Percentiles rank a stretch among this genome's conserved stretches.
These are phyloP conservation scores for Halcyon chelicuti DNA, from an alignment of 2,797 vertebrate species.

Conservation along the genomic window DNA sequence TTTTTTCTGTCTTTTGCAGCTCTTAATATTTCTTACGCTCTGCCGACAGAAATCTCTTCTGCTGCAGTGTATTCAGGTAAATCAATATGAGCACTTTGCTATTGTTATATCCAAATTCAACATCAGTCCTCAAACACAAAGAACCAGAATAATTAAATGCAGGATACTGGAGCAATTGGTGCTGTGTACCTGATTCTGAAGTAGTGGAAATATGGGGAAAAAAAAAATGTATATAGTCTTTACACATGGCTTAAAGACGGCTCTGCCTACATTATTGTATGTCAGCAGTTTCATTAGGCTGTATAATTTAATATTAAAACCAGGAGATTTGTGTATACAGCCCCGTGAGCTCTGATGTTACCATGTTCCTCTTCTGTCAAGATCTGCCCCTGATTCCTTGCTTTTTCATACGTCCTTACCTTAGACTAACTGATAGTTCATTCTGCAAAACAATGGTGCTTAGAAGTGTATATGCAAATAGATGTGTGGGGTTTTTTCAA, in stretches of 20 bases:
- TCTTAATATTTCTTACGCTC: not conserved
- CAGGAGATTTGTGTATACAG: not conserved
- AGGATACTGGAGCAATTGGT: rapidly evolving
- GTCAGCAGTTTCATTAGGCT: not conserved
- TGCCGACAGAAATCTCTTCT: not conserved
- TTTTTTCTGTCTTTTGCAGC: not conserved
- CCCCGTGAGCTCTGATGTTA: not conserved
- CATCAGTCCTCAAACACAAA: not conserved
- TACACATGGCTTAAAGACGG: not conserved
- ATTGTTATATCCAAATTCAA: not conserved
- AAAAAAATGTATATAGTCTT: too few relatives aligned
- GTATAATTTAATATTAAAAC: not conserved
- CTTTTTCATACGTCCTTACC: not conserved
- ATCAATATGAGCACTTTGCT: not conserved
- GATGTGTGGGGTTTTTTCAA: not conserved
- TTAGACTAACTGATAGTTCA: not conserved
- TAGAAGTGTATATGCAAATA: not conserved
- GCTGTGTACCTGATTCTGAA: not conserved
- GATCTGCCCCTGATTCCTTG: not conserved
- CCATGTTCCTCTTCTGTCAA: not conserved
- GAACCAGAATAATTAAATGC: not conserved
- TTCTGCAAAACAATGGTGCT: not conserved
- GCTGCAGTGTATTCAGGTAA: not conserved
- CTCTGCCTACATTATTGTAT: not conserved
- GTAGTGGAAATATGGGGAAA: not conserved